Evolutionary conservation across 2,888 invertebrate species (phyloP), one percentile per base, ranked within the genome.

Genomic region (Apodemia mormo): DNA sequence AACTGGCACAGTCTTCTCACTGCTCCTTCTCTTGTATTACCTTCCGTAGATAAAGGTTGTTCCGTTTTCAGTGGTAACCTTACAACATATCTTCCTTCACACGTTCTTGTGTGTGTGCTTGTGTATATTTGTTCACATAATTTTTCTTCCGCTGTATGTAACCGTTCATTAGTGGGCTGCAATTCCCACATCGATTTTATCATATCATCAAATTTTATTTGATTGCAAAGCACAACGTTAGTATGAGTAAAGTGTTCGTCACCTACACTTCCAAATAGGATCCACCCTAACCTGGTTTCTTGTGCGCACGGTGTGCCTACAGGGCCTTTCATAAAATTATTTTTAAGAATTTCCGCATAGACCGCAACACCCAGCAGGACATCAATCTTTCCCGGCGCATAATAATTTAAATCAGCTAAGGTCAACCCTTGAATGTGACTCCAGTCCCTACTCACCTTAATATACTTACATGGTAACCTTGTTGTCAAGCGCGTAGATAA

Each of bases 291-390:
- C 58, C 65, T 71, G 12, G 75, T 74, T 43, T 72, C 70, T 68
- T 76, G 75, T 1, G 73, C 76, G 54, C 72, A 73, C 52, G 75
- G 75, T 10, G 73, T 70, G 33, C 75, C 75, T 56, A 73, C 71
- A 9, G 76, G 73, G 68, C 74, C 73, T 40, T 72, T 72, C 45
- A 75, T 71, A 49, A 70, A 14, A 14, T 65, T 67, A 7, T 33
- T 29, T 49, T 67, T 33, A 7, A 61, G 30, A 33, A 61, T 61
- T 29, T 61, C 7, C 9, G 33, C 61, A 14, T 61, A 61, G 10
- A 61, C 37, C 33, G 37, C 61, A 61, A 33, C 37, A 33, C 58
- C 58, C 30, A 33, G 30, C 30, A 61, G 14, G 9, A 58, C 10
- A 9, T 58, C 29, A 29, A 58, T 58, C 29, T 5, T 58, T 29